phyloP scores from a whole-genome alignment of 1,140 invertebrate genomes.

The Zaprionus gabonicus region DNA sequence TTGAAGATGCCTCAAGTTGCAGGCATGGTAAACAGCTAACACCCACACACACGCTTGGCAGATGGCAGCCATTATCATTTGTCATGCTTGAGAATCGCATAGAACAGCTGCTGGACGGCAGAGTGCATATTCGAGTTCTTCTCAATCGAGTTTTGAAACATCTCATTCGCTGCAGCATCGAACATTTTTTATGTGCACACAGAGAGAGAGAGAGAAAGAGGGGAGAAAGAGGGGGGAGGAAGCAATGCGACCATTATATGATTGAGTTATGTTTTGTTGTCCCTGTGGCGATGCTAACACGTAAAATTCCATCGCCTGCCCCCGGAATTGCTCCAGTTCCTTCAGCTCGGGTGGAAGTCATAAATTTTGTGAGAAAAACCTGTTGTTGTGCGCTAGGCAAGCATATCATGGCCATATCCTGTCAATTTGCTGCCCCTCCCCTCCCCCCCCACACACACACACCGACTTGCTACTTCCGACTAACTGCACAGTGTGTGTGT shows the following conservation, averaged over 20 bases:
- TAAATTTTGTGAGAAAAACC: conserved; percentile 69
- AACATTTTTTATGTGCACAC: conserved; percentile 34
- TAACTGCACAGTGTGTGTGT: not conserved
- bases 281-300: conserved; percentile 53
- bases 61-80: conserved; percentile 52
- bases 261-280: conserved; percentile 67
- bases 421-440: conserved; percentile 60
- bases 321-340: conserved; percentile 8
- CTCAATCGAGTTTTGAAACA: conserved; percentile 51
- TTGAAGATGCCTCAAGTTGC: not conserved
- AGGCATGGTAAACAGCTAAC: not conserved
- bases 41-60: conserved; percentile 18
- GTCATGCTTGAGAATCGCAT: conserved; percentile 49
- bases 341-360: conserved; percentile 31
- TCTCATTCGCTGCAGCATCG: conserved; percentile 46
- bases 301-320: conserved; percentile 45
- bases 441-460: not conserved
- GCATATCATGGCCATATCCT: conserved; percentile 68
- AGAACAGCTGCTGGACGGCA: conserved; percentile 8
- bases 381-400: conserved; percentile 59
- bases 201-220: not conserved
- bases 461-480: conserved; percentile 3
- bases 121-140: conserved; percentile 46
- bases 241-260: conserved; percentile 71
- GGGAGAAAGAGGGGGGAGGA: conserved; percentile 21